Conservation (phyloP, 2,888 invertebrate species). For the Phyllotreta cruciferae region DNA sequence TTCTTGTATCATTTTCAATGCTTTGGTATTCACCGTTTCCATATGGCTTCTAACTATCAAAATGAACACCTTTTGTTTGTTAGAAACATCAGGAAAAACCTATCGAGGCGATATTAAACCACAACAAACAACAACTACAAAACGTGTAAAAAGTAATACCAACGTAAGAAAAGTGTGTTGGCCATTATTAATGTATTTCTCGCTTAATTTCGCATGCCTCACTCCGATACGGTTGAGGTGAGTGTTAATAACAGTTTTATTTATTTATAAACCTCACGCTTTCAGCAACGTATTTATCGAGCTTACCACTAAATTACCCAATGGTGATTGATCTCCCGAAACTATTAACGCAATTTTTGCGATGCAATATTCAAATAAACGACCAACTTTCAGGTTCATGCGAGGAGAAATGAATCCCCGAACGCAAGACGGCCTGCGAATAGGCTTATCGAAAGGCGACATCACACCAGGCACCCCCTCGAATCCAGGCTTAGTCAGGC, state of each 20-base stretch:
- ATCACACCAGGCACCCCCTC: constrained; percentile 77
- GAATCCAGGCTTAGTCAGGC: constrained; percentile 70
- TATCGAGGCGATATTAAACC: constrained; percentile 43
- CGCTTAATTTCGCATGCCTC: constrained; percentile 46
- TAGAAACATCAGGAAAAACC: constrained; percentile 46
- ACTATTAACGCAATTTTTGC: too few relatives aligned
- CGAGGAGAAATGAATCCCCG: constrained; percentile 79
- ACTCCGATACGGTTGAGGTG: constrained; percentile 44
- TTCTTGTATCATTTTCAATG: not conserved
- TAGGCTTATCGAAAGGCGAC: constrained; percentile 66
- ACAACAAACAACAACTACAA: not conserved
- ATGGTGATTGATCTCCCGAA: too few relatives aligned
- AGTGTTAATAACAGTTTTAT: constrained; percentile 26
- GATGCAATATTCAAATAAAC: not conserved
- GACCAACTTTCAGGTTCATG: constrained; percentile 76
- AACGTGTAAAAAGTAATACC: constrained; percentile 35
- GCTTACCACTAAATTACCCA: too few relatives aligned
- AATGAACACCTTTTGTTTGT: constrained; percentile 28
- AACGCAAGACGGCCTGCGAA: constrained; percentile 49
- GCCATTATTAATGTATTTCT: constrained; percentile 31
- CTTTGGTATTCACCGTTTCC: not conserved
- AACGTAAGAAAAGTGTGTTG: constrained; percentile 29
- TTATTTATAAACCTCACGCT: too few relatives aligned
- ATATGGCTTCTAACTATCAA: not conserved
- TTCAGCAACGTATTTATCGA: not conserved